Evolutionary conservation across 2,797 vertebrate species (phyloP).

Genomic region (Gadopsis bispinosus): DNA sequence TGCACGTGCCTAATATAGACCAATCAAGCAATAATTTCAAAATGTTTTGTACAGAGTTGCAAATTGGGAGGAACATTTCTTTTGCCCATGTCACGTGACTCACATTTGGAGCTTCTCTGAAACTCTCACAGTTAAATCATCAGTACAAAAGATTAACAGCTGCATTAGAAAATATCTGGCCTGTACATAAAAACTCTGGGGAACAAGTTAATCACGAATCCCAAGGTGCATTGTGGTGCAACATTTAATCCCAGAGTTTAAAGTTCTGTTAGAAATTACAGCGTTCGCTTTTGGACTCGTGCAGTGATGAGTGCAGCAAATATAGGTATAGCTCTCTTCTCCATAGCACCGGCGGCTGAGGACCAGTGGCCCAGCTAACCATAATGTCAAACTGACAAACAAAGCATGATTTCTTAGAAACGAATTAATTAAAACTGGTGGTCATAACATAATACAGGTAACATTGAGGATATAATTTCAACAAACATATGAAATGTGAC

Average conservation of each 20-base stretch:
- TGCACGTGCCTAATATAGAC: not conserved
- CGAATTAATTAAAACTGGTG: not conserved
- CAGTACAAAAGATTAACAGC: not conserved
- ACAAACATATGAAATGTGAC: not conserved
- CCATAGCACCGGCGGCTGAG: not conserved
- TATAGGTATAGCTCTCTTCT: not conserved
- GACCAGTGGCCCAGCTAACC: not conserved
- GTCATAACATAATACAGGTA: not conserved
- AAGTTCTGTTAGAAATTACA: not conserved
- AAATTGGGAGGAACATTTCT: not conserved
- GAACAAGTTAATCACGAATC: not conserved
- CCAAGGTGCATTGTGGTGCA: not conserved
- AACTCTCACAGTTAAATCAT: not conserved
- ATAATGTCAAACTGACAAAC: not conserved
- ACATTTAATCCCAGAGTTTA: not conserved
- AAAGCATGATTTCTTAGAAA: not conserved
- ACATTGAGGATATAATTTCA: not conserved
- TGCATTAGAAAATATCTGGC: not conserved
- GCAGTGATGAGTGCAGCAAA: not conserved
- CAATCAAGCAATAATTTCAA: not conserved
- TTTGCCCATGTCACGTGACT: not conserved
- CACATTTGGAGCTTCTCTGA: not conserved
- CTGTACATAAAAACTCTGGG: not conserved
- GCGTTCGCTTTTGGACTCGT: not conserved
- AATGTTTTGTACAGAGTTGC: not conserved